Evolutionary conservation across 2,113 vertebrate species (phyloP).

Genomic region (Microtus montanus): DNA sequence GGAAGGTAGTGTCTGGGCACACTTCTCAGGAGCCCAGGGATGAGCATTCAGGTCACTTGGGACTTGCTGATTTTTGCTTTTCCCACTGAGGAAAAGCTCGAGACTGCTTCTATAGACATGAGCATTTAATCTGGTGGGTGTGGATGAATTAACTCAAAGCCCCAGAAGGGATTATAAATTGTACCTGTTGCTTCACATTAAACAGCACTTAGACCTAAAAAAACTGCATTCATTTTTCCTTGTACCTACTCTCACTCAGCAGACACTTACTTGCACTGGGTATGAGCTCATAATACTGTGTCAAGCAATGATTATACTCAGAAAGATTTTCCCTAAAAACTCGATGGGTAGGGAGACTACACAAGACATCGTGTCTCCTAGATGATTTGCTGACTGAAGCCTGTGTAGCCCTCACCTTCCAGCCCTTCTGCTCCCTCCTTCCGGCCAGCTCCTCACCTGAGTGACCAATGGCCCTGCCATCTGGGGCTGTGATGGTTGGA

Average conservation of each 20-base stretch:
- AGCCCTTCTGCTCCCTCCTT: fast-evolving
- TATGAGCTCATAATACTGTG: background rate
- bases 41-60: background rate
- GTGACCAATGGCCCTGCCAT: slow-evolving; percentile 86
- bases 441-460: slow-evolving; percentile 85
- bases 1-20: background rate
- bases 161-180: background rate
- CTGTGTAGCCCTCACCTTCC: fast-evolving
- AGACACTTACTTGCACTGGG: background rate
- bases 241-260: fast-evolving
- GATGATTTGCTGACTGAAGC: background rate
- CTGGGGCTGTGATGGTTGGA: slow-evolving; percentile 87
- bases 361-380: background rate
- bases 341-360: fast-evolving
- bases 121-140: background rate
- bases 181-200: background rate
- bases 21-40: background rate
- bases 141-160: background rate
- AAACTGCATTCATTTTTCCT: background rate
- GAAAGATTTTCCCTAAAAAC: background rate
- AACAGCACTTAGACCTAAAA: background rate
- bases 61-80: background rate
- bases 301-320: no score
- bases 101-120: no score
- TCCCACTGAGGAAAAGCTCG: background rate